Evolutionary conservation across 2,888 invertebrate species (phyloP).

Genomic region (Colostygia pectinataria): DNA sequence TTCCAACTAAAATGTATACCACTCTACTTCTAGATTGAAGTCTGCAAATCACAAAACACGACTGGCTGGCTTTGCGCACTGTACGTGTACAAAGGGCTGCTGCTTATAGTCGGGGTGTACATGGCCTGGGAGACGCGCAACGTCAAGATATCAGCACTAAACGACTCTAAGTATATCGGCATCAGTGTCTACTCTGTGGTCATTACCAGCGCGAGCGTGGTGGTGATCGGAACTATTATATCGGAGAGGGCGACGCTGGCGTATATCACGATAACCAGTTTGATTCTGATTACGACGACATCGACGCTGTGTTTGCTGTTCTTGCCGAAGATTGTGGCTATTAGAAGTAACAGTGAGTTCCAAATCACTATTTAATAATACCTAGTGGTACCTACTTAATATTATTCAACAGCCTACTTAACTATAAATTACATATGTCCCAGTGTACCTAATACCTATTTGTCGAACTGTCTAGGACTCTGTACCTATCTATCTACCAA

Average conservation of each 20-base stretch:
- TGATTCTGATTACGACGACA: slow-evolving; percentile 93
- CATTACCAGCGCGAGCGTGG: slow-evolving; percentile 93
- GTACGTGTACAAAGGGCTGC: slow-evolving; percentile 94
- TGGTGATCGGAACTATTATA: slow-evolving; percentile 93
- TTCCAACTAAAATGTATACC: background rate
- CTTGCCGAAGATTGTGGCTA: slow-evolving; percentile 91
- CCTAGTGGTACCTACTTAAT: too few species aligned
- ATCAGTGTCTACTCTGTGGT: slow-evolving; percentile 96
- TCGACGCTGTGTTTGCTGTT: slow-evolving; percentile 93
- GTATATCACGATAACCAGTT: slow-evolving; percentile 90
- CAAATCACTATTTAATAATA: too few species aligned
- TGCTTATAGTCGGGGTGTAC: slow-evolving; percentile 94
- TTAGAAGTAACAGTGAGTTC: slow-evolving; percentile 85
- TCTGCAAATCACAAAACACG: slow-evolving; percentile 93
- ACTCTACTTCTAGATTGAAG: slow-evolving; percentile 88
- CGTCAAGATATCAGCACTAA: slow-evolving; percentile 95
- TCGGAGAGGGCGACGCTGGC: slow-evolving; percentile 91
- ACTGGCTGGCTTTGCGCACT: slow-evolving; percentile 95
- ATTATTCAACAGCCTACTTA: too few species aligned
- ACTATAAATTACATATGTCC: too few species aligned
- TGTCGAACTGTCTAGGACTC: too few species aligned
- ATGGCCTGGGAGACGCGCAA: slow-evolving; percentile 98
- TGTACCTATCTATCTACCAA: too few species aligned
- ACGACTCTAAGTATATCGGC: slow-evolving; percentile 97
- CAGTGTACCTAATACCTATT: too few species aligned